Evolutionary conservation across 2,888 invertebrate genomes (phyloP), one percentile per base, ranked within the genome.

Genomic region (Microdon myrmicae): DNA sequence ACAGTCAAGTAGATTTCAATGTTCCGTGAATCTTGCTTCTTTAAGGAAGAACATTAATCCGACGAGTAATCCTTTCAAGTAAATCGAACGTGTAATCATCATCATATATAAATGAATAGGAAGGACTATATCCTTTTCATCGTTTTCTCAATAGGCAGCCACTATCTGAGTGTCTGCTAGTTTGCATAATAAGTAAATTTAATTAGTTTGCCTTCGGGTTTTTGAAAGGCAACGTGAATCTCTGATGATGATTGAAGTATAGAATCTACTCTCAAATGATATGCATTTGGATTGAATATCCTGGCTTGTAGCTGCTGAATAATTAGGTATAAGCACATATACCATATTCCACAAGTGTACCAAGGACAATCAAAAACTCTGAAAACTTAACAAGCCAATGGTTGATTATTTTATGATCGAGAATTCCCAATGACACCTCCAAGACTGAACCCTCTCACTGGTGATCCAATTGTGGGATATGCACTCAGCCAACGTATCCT

Each of bases 361-460:
- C 20, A 9, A 31, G 9, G 28, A 23, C 35, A 58, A 37, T 51
- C 51, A 43, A 43, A 58, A 64, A 56, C 45, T 64, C 51, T 56
- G 6, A 12, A 8, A 37, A 20, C 44, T 53, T 45, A 64, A 64
- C 43, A 45, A 58, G 64, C 53, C 51, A 58, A 64, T 64, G 51
- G 25, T 43, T 58, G 43, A 53, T 58, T 64, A 64, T 64, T 64
- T 58, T 43, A 53, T 64, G 56, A 58, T 64, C 53, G 51, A 28
- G 41, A 64, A 64, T 53, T 47, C 39, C 26, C 44, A 56, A 49
- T 56, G 43, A 61, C 49, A 35, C 49, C n/a, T n/a, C n/a, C n/a
- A n/a, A n/a, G n/a, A n/a, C n/a, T n/a, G n/a, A n/a, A n/a, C n/a
- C n/a, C n/a, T n/a, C n/a, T n/a, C 38, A 35, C 31, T 56, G 41